phyloP scores from a whole-genome alignment of 2,888 invertebrate species.

The Calameuta filiformis region DNA sequence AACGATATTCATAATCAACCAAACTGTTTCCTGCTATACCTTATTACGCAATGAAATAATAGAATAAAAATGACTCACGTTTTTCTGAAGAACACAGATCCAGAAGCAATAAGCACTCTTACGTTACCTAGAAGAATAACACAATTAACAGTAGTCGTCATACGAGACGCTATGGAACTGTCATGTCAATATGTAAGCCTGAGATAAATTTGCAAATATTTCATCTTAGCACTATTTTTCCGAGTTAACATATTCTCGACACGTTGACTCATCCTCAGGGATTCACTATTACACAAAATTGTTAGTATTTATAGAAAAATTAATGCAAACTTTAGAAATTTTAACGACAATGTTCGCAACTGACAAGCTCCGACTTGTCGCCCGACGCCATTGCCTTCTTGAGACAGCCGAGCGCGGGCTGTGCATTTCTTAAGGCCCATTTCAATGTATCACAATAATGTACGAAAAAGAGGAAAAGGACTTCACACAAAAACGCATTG shows the following conservation, averaged over 20 bases:
- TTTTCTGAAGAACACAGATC: background rate
- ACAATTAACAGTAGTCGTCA: background rate
- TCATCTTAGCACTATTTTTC: background rate
- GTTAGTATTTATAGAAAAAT: background rate
- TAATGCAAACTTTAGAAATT: background rate
- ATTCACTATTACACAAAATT: background rate
- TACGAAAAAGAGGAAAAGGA: no score
- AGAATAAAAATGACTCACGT: background rate
- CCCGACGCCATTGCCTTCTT: no score
- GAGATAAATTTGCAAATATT: background rate
- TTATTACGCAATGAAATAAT: background rate
- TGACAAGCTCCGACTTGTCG: no score
- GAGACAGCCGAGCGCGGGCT: no score
- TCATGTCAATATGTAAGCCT: background rate
- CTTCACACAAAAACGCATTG: no score
- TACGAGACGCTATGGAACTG: background rate
- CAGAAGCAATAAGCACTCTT: background rate
- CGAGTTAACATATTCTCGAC: background rate
- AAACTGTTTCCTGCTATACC: background rate
- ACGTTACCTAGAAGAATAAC: background rate
- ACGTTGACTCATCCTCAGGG: background rate
- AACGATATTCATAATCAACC: background rate
- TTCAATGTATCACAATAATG: no score
- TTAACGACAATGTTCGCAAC: background rate
- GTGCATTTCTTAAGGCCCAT: no score